These are phyloP conservation scores for Moxostoma hubbsi DNA, from an alignment of 2,797 vertebrate species.

Conservation along the genomic window DNA sequence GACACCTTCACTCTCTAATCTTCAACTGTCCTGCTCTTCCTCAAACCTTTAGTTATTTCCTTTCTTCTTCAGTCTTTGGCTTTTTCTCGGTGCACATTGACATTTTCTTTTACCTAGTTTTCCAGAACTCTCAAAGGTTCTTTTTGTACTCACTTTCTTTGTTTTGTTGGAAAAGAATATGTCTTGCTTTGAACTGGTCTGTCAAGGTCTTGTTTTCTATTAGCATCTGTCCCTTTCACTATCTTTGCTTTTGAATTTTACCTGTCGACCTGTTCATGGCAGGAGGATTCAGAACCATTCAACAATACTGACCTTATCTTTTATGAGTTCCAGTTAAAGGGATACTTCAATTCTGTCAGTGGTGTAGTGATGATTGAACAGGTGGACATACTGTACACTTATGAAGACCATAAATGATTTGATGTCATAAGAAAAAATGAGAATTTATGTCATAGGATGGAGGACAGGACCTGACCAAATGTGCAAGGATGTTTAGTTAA, in stretches of 20 bases:
- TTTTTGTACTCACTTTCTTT: background rate
- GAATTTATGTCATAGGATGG: too few species aligned
- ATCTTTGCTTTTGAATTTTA: slow-evolving; percentile 20
- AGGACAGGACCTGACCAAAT: too few species aligned
- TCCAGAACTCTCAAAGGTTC: background rate
- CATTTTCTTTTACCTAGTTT: slow-evolving; percentile 20
- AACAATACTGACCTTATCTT: background rate
- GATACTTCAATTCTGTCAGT: too few species aligned
- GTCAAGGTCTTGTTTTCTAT: slow-evolving; percentile 6
- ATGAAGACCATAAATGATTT: too few species aligned
- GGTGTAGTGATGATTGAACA: too few species aligned
- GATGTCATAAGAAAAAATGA: too few species aligned
- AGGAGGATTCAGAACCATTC: slow-evolving; percentile 3
- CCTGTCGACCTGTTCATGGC: slow-evolving; percentile 18
- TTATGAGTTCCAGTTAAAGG: too few species aligned
- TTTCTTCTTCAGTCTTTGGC: slow-evolving; percentile 11
- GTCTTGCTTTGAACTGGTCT: slow-evolving; percentile 22
- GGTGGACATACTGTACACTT: too few species aligned
- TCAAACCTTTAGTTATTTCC: background rate
- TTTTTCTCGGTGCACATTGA: background rate
- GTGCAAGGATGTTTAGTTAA: too few species aligned
- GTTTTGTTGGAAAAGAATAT: background rate
- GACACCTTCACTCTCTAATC: slow-evolving; percentile 38
- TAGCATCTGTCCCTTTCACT: slow-evolving; percentile 24
- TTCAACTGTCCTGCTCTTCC: slow-evolving; percentile 12